Base-by-base conservation (phyloP, 2,888 invertebrate genomes). In the Pristionchus japonicus region DNA sequence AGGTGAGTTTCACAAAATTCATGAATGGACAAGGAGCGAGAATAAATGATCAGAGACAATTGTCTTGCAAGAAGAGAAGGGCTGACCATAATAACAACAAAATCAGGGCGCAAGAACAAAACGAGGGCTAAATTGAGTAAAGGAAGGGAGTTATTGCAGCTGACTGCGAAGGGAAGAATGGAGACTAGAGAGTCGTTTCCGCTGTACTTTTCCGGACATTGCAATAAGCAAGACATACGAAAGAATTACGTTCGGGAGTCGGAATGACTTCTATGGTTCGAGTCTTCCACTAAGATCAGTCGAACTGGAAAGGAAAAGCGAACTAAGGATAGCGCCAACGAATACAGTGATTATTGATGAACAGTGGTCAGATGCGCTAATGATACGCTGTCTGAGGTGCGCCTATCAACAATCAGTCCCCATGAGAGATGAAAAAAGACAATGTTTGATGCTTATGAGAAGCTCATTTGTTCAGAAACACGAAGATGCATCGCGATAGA, bases 151-250 rank as follows among this genome's bases (percentile, higher is more conserved):
- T 15, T 37, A 70, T 70, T 31, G 70, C 15, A 70, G 70, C 23
- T 70, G 70, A 70, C 70, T 70, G 37, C 17, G 70, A 37, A 37
- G 20, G 70, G 34, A 27, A 34, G 37, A 70, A 70, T 20, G 17
- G 70, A 31, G 70, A 20, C 20, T 37, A 23, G 3, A 64, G 64
- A 31, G 31, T 31, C 64, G 64, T 64, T 64, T 64, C 64, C 64
- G 64, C 64, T 64, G 64, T 64, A 64, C 64, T 64, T 17, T 64
- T 64, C 64, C 64, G 64, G 64, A 64, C 64, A 64, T 64, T 64
- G 64, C 64, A 64, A 64, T 31, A 64, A 64, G 11, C 64, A 34
- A 64, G 31, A 17, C 31, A 64, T 31, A 31, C 31, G 31, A 31
- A 34, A 27, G 31, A 64, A 64, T 27, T 11, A 31, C 27, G 64